Base-by-base conservation (phyloP, 2,888 invertebrate species). In the Erynnis tages region DNA sequence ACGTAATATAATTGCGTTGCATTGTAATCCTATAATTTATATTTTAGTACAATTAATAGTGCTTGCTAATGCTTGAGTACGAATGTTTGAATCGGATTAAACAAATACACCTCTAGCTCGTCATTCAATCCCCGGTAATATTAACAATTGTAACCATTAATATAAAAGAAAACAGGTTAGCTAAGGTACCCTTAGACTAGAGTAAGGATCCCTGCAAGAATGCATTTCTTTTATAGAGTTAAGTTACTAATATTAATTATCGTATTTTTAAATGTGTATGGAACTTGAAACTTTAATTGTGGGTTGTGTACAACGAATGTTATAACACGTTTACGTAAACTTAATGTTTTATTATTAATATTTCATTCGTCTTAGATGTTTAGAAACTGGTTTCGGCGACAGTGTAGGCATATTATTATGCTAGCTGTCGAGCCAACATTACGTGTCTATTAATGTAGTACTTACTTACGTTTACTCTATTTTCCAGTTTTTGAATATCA, bases 271-370 rank as follows among this genome's bases (percentile, higher is more conserved):
- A 53, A 53, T 41, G 48, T 46, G 43, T 53, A 45, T 46, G 46
- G 53, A 52, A 30, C 49, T 19, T 57, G 55, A 59, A 56, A 56
- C 61, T 66, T 67, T 63, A 59, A 67, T 58, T 66, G 82, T 82
- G 81, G 84, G 83, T 85, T 83, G 59, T 64, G 62, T 65, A 83
- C 84, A 85, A 85, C 84, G 84, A 85, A 85, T 69, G 65, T 74
- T 73, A 32, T 50, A 45, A 41, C 16, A 53, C 46, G 54, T 40
- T 27, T 54, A 37, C 40, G 44, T 54, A 48, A 56, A 53, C 11
- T 34, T 34, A 55, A 56, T 50, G n/a, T 25, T 30, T 54, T 34
- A 44, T 30, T 54, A 21, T 43, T 32, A 53, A 23, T 38, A 23
- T 23, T 38, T 8, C 11, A 43, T 34, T 43, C 27, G 49, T 43